Evolutionary conservation across 2,797 vertebrate species (phyloP).

Genomic region (Cichlasoma orientale): DNA sequence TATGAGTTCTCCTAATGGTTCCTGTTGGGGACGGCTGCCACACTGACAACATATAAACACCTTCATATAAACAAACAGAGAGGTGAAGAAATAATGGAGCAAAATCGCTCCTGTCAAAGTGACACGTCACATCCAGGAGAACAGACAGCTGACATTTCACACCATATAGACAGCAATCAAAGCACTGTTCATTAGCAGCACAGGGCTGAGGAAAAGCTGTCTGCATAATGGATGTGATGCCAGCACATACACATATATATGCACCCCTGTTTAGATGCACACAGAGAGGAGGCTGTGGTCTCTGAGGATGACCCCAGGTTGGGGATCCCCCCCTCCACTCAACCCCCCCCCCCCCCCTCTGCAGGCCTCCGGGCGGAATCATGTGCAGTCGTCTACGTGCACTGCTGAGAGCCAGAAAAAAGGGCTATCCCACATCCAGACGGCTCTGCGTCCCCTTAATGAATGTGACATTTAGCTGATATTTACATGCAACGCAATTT

Average conservation of each 20-base stretch:
- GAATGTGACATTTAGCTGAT: conserved; percentile 85
- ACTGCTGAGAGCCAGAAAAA: conserved; percentile 28
- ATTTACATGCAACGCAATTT: conserved; percentile 79
- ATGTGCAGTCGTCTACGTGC: conserved; percentile 52
- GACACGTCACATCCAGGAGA: conserved; percentile 42
- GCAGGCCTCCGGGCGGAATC: conserved; percentile 39
- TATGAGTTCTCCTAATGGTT: conserved; percentile 40
- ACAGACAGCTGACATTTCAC: conserved; percentile 69
- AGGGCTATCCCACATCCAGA: conserved; percentile 61
- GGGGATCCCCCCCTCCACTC: conserved; percentile 14
- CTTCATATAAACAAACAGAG: conserved; percentile 22
- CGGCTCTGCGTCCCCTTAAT: conserved; percentile 71
- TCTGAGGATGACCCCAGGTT: conserved; percentile 50
- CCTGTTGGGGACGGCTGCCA: conserved; percentile 21
- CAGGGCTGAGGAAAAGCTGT: conserved; percentile 12
- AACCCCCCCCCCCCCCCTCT: not conserved
- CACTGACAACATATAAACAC: conserved; percentile 26
- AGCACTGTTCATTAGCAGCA: conserved; percentile 58
- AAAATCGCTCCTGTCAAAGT: conserved; percentile 43
- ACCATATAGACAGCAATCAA: conserved; percentile 54
- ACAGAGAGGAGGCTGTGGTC: conserved; percentile 30
- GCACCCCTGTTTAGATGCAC: not conserved
- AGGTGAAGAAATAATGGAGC: conserved; percentile 13
- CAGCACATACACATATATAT: conserved; percentile 21
- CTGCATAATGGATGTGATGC: conserved; percentile 46